Evolutionary conservation across 2,797 vertebrate species (phyloP).

Genomic region (Phaenicophaeus curvirostris): DNA sequence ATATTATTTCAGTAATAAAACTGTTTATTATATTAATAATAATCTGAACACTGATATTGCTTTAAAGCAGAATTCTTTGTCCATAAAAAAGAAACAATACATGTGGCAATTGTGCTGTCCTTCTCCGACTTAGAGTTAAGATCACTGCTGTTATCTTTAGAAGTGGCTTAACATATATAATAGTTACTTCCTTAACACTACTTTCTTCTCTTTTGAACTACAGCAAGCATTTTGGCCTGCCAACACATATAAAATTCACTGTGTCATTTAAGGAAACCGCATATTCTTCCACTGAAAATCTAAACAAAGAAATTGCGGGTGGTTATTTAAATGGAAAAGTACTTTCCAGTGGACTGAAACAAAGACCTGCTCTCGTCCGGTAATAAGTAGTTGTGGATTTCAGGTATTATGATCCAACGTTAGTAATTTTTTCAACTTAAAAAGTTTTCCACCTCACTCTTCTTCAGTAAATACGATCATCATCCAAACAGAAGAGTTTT

Average conservation of each 20-base stretch:
- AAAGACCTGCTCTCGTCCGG: neutral
- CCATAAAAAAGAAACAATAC: neutral
- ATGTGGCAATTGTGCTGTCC: neutral
- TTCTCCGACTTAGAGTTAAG: neutral
- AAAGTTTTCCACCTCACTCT: neutral
- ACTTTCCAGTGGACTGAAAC: neutral
- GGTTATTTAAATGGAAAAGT: neutral
- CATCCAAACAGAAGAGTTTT: neutral
- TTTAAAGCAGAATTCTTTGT: neutral
- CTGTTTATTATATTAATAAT: neutral
- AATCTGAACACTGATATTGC: neutral
- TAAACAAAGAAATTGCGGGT: neutral
- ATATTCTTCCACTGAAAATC: neutral
- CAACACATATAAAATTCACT: neutral
- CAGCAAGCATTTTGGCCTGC: neutral
- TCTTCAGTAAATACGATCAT: neutral
- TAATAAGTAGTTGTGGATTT: neutral
- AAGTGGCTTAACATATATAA: neutral
- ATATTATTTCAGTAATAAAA: neutral
- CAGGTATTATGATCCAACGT: neutral
- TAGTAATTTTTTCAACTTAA: neutral
- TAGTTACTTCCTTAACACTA: neutral
- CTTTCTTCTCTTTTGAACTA: neutral
- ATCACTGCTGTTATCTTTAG: neutral
- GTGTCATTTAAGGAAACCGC: neutral